phyloP scores from a whole-genome alignment of 2,888 invertebrate genomes.

The Plebejus anna region DNA sequence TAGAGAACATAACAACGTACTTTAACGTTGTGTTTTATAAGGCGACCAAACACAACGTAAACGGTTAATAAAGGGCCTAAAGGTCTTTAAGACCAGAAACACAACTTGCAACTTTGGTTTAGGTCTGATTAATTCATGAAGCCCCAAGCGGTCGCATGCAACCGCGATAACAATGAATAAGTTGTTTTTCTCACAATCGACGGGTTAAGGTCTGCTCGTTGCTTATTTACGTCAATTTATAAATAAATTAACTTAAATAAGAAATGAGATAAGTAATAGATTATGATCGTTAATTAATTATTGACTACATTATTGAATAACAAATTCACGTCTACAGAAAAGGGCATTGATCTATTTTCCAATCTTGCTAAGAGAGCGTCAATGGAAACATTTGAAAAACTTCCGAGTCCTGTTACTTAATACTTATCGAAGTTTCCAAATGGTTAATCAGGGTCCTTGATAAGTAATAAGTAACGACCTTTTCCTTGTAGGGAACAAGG shows the following conservation, averaged over 20 bases:
- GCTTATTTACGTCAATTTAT: neutral
- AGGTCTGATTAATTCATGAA: no score
- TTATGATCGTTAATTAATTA: neutral
- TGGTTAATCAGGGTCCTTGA: neutral
- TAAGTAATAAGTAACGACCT: conserved; percentile 9
- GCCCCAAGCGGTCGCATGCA: no score
- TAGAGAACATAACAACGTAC: no score
- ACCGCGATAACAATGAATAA: no score
- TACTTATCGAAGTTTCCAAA: neutral
- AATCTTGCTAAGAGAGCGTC: neutral
- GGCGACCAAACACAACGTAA: neutral
- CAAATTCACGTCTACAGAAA: neutral
- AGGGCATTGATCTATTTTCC: neutral
- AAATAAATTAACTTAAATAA: neutral
- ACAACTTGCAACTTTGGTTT: neutral
- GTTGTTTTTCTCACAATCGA: no score
- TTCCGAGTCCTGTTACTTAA: neutral
- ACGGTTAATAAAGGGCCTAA: neutral
- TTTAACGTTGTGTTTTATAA: neutral
- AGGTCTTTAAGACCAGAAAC: neutral
- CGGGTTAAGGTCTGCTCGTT: neutral
- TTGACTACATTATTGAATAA: no score
- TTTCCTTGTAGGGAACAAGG: neutral
- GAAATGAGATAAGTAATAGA: neutral
- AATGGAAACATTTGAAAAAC: neutral